A percentile compares a stretch with the other conserved stretches of the same genome.
Evolutionary conservation across 2,797 vertebrate genomes (phyloP).

Genomic region (Malurus splendens): DNA sequence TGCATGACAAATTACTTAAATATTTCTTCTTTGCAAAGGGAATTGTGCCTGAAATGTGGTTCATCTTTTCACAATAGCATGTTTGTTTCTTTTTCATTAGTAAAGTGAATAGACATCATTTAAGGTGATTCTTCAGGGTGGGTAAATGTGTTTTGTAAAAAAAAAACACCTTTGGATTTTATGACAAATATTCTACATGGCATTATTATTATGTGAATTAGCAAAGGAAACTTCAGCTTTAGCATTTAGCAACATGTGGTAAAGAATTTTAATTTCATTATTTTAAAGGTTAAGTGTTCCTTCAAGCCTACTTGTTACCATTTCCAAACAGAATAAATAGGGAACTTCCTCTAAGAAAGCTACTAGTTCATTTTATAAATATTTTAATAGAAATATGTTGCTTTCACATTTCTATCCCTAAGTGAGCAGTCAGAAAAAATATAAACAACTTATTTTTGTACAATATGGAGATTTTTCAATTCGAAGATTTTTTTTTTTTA

Average conservation of each 20-base stretch:
- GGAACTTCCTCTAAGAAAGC: conserved; percentile 18
- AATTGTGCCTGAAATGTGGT: not conserved
- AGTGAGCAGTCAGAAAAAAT: not conserved
- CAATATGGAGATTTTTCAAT: not conserved
- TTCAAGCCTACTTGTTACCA: conserved; percentile 10
- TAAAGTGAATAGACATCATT: not conserved
- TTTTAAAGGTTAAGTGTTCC: conserved; percentile 57
- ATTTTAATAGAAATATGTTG: conserved; percentile 7
- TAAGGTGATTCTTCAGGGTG: not conserved
- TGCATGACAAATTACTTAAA: conserved; percentile 13
- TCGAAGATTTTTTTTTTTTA: not conserved
- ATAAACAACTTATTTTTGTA: not conserved
- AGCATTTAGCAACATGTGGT: not conserved
- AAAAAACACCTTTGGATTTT: not conserved
- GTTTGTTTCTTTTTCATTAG: conserved; percentile 12
- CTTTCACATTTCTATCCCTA: not conserved
- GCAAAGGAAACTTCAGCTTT: conserved; percentile 8
- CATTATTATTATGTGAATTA: conserved; percentile 46
- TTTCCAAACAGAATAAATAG: not conserved
- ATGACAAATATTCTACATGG: not conserved
- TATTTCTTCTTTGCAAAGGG: not conserved
- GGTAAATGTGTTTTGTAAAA: not conserved
- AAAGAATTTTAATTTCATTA: conserved; percentile 28
- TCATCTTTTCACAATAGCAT: not conserved
- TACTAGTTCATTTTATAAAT: conserved; percentile 28